Evolutionary conservation across 2,888 invertebrate species (phyloP).

Genomic region (Melieria omissa): DNA sequence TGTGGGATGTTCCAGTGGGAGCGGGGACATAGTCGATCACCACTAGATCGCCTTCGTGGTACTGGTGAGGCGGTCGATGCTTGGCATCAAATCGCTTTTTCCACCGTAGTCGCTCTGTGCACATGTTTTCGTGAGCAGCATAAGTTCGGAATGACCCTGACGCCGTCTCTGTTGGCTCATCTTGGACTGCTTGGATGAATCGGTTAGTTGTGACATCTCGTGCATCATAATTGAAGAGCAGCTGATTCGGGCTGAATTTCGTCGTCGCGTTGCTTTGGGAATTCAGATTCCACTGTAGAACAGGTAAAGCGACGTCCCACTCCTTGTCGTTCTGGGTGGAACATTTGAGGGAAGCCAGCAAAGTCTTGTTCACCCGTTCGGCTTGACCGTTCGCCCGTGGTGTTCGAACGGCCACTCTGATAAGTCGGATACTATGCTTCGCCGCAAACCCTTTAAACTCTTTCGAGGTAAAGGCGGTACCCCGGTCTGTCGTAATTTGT

Average conservation of each 20-base stretch:
- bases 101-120: neutral
- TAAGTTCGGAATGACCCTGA: neutral
- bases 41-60: slow-evolving; percentile 12
- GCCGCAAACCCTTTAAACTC: slow-evolving; percentile 25
- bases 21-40: slow-evolving; percentile 1
- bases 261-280: slow-evolving; percentile 31
- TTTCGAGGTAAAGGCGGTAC: slow-evolving; percentile 35
- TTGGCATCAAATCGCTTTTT: slow-evolving; percentile 10
- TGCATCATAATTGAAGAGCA: slow-evolving; percentile 29
- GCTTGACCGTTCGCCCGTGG: slow-evolving; percentile 35
- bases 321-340: slow-evolving; percentile 12
- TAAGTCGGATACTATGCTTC: slow-evolving; percentile 31
- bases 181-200: slow-evolving; percentile 18
- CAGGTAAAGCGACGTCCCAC: slow-evolving; percentile 23
- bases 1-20: slow-evolving; percentile 6
- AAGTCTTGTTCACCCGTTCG: slow-evolving; percentile 26
- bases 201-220: slow-evolving; percentile 25
- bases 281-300: slow-evolving; percentile 25
- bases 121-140: neutral
- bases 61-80: slow-evolving; percentile 3
- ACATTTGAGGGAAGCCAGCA: slow-evolving; percentile 19
- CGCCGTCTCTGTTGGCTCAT: neutral
- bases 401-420: slow-evolving; percentile 34
- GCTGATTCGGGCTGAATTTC: slow-evolving; percentile 28
- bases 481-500: slow-evolving; percentile 27